These are phyloP conservation scores for Neogale vison DNA, from an alignment of 2,113 vertebrate genomes.

Conservation along the genomic window DNA sequence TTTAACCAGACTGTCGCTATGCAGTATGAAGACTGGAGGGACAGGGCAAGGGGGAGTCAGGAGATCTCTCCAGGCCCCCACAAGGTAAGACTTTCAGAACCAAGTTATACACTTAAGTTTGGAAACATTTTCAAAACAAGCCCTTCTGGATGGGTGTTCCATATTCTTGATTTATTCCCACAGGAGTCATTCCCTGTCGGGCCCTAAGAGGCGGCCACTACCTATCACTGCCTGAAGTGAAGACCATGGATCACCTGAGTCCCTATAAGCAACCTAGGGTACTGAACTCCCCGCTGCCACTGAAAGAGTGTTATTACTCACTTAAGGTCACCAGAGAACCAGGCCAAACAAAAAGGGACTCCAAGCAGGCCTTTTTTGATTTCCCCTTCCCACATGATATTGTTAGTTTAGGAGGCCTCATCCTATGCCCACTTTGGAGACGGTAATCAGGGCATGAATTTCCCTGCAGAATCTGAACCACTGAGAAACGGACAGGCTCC, in stretches of 20 bases:
- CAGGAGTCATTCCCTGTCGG: not conserved
- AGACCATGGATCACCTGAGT: not conserved
- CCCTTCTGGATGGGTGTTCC: not conserved
- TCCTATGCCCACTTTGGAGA: not conserved
- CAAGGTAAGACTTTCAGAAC: not conserved
- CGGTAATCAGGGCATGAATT: not conserved
- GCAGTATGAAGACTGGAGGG: not conserved
- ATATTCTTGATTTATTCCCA: not conserved
- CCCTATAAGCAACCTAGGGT: not conserved
- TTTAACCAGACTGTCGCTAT: not conserved
- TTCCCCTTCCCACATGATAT: not conserved
- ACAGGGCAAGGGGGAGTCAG: not conserved
- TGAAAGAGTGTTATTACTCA: not conserved
- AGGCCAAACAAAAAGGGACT: not conserved
- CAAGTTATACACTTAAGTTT: not conserved
- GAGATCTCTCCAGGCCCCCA: not conserved
- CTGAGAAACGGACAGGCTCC: not conserved
- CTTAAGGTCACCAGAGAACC: not conserved
- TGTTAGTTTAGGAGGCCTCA: not conserved
- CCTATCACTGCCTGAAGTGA: not conserved
- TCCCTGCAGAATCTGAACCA: not conserved
- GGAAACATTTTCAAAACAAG: conserved; percentile 1
- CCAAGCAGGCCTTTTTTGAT: not conserved
- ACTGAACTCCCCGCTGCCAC: not conserved
- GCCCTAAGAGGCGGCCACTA: not conserved